These are phyloP conservation scores for Holcopasites calliopsidis DNA, from an alignment of 1,140 invertebrate genomes.

Conservation along the genomic window DNA sequence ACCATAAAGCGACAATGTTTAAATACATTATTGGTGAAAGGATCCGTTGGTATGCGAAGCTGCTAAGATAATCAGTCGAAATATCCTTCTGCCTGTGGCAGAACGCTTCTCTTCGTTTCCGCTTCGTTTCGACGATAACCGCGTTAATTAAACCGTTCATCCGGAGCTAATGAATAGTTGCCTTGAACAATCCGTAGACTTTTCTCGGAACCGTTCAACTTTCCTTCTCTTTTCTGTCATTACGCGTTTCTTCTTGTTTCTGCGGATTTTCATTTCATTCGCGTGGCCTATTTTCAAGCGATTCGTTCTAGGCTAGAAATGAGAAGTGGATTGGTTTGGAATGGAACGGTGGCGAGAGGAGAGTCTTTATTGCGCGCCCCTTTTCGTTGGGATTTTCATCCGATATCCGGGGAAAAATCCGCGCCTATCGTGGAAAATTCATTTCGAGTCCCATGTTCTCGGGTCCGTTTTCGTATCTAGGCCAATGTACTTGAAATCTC, in stretches of 20 bases:
- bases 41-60: constrained; percentile 31
- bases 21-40: constrained; percentile 62
- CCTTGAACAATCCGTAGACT: not conserved
- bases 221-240: not conserved
- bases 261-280: not conserved
- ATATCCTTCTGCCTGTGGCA: not conserved
- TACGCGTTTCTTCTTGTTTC: not conserved
- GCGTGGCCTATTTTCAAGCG: not conserved
- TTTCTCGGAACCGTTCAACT: not conserved
- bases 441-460: not conserved
- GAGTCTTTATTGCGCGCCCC: no score
- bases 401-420: not conserved
- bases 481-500: constrained; percentile 47
- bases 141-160: constrained; percentile 9
- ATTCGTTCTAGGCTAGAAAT: not conserved
- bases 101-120: not conserved
- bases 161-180: not conserved
- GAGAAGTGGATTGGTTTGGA: no score
- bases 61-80: constrained; percentile 38
- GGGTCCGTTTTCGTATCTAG: constrained; percentile 46
- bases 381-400: not conserved
- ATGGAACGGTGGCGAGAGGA: not conserved
- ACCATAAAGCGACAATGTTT: constrained; percentile 52
- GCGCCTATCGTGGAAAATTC: constrained; percentile 16
- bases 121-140: not conserved